phyloP scores from a whole-genome alignment of 2,113 vertebrate genomes.

The Hyperoodon ampullatus region DNA sequence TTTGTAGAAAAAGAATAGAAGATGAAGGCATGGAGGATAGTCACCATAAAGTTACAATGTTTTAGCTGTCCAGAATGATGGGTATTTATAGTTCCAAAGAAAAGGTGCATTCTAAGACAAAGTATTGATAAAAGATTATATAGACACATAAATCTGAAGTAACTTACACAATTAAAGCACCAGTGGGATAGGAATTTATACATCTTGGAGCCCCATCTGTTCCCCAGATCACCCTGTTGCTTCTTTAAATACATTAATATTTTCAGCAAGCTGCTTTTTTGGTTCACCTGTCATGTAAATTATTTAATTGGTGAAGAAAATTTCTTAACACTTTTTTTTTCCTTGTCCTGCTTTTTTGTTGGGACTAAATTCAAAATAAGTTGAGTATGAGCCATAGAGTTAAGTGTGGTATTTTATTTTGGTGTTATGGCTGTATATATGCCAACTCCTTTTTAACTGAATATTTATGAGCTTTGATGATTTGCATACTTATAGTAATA shows the following conservation, averaged over 20 bases:
- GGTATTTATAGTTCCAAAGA: slow-evolving; percentile 42
- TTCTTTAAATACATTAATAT: slow-evolving; percentile 70
- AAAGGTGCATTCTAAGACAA: slow-evolving; percentile 40
- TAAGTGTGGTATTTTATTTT: slow-evolving; percentile 71
- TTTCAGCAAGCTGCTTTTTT: slow-evolving; percentile 72
- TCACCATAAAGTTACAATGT: slow-evolving; percentile 32
- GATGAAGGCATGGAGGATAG: neutral
- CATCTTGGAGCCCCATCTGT: slow-evolving; percentile 78
- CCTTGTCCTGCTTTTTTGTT: slow-evolving; percentile 81
- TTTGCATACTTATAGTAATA: slow-evolving; percentile 80
- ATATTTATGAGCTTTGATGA: slow-evolving; percentile 77
- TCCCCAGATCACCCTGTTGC: slow-evolving; percentile 75
- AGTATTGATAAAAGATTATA: slow-evolving; percentile 52
- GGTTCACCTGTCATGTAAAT: slow-evolving; percentile 78
- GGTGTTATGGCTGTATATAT: slow-evolving; percentile 72
- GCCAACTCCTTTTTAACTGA: slow-evolving; percentile 68
- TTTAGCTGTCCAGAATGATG: slow-evolving; percentile 22
- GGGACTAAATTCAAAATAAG: slow-evolving; percentile 79
- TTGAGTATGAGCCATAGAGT: slow-evolving; percentile 71
- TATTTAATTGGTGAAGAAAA: slow-evolving; percentile 78
- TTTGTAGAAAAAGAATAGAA: slow-evolving; percentile 44
- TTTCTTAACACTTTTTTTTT: slow-evolving; percentile 77
- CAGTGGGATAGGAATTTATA: slow-evolving; percentile 63
- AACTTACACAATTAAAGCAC: slow-evolving; percentile 63
- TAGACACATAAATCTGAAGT: slow-evolving; percentile 58